Evolutionary conservation across 1,140 invertebrate genomes (phyloP), one percentile per base, ranked within the genome.

Genomic region (Chironomus tepperi): DNA sequence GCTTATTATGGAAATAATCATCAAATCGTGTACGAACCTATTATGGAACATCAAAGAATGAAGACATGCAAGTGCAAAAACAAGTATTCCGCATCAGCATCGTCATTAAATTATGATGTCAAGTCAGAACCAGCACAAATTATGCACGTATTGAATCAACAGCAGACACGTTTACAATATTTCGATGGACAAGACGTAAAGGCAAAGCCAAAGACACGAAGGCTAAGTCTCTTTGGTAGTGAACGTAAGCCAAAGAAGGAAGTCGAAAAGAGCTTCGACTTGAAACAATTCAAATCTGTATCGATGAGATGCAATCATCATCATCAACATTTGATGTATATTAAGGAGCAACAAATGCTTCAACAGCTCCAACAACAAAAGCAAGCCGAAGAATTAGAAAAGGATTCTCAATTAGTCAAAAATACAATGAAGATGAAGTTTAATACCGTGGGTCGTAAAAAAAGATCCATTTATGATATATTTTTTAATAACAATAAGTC

Each of bases 21-120:
- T 70, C 65, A 18, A 19, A 19, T 34, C 24, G 24, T 70, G 65
- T 70, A 18, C 18, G 65, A 57, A n/a, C 47, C 65, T 6, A 70
- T 18, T 16, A 70, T 70, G n/a, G 65, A 70, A 70, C 65, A 70
- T 70, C 65, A n/a, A 70, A 18, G 9, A 12, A 18, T 70, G 6
- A n/a, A 70, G 19, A 70, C 9, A 70, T 70, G 65, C 18, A 70
- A 70, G 6, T 70, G 65, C 65, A 70, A 70, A 19, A 70, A 70
- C 6, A 70, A 21, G 16, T 18, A 9, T 70, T 70, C 19, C 18
- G 19, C 19, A 21, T 70, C 65, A n/a, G 5, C 47, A 8, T 18
- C 65, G 18, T 70, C 65, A 70, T 19, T 70, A 18, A 70, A 18
- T 18, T 19, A 70, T 70, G 16, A 70, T 19, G 18, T 19, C n/a